Evolutionary conservation across 2,113 vertebrate species (phyloP), one percentile per base, ranked within the genome.

Genomic region (Cyprinodon variegatus): DNA sequence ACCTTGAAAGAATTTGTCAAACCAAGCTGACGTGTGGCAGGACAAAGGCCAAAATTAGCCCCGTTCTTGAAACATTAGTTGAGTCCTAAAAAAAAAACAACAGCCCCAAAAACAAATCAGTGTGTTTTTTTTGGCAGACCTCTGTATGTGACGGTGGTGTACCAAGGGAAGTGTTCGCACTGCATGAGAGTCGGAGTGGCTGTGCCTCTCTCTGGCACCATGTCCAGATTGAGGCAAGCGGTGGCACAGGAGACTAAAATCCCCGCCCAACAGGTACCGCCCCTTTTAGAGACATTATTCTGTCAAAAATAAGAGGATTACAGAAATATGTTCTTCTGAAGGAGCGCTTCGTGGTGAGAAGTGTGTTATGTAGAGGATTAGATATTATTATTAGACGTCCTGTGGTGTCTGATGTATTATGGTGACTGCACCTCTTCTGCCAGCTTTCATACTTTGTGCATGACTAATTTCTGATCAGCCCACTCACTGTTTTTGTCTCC

Each of bases 171-270:
- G 78, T 98, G 97, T 76, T 99, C 98, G 0, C 96, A 97, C 94
- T 99, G 97, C 89, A 99, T 99, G 97, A 94, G 97, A 76, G 96
- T 99, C 0, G 98, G 98, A 0, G 97, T 99, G 89, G 96, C 97
- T 0, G 96, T 98, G 82, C 98, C 98, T 70, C 88, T 99, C 50
- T 95, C 95, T 0, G 97, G 98, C 39, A 97, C 95, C 0, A 96
- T 99, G 72, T 96, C 95, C 89, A 95, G 96, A 85, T 94, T 99
- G 76, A 94, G 98, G 66, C 96, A 98, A 86, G 96, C 98, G 0
- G 96, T 99, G 50, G 96, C 97, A 14, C 85, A 94, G 4, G 98
- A 99, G 90, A 99, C 98, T 85, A 99, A 99, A 94, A 99, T 99
- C 83, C 97, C 98, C 46, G 92, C 93, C 0, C 95, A 98, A 77